These are phyloP conservation scores for Reticulitermes lucifugus DNA, from an alignment of 2,888 invertebrate species.

Conservation along the genomic window DNA sequence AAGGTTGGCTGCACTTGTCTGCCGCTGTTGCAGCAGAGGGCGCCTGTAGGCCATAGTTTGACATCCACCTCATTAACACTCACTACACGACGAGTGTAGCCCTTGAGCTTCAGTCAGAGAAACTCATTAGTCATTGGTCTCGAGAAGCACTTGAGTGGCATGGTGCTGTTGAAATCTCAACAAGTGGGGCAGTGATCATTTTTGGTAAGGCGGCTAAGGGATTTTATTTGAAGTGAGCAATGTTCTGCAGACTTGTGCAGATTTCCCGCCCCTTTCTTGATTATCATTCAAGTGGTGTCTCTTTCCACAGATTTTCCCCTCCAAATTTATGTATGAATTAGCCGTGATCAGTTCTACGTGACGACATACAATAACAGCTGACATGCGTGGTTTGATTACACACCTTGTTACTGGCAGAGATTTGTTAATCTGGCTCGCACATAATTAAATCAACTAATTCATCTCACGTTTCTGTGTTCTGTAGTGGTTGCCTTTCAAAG, in stretches of 20 bases:
- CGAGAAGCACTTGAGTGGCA: background rate
- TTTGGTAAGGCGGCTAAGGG: no score
- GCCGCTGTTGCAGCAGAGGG: background rate
- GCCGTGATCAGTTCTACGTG: background rate
- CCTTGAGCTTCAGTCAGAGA: background rate
- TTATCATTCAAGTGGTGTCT: background rate
- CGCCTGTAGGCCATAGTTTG: constrained; percentile 7
- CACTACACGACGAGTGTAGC: background rate
- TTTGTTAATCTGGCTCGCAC: background rate
- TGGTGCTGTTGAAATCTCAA: background rate
- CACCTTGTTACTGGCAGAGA: constrained; percentile 13
- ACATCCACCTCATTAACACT: constrained; percentile 3
- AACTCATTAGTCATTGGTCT: background rate
- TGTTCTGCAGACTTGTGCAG: no score
- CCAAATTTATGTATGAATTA: background rate
- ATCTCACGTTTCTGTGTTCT: background rate
- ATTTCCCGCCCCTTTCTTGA: no score
- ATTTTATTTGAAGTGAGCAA: no score
- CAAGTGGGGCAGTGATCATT: background rate
- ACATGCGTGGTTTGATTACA: background rate
- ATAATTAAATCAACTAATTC: constrained; percentile 18
- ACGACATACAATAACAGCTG: background rate
- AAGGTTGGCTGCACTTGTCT: background rate
- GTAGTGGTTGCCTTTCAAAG: constrained; percentile 22
- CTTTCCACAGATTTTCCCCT: background rate